Evolutionary conservation across 2,113 vertebrate genomes (phyloP).

Genomic region (Eretmochelys imbricata): DNA sequence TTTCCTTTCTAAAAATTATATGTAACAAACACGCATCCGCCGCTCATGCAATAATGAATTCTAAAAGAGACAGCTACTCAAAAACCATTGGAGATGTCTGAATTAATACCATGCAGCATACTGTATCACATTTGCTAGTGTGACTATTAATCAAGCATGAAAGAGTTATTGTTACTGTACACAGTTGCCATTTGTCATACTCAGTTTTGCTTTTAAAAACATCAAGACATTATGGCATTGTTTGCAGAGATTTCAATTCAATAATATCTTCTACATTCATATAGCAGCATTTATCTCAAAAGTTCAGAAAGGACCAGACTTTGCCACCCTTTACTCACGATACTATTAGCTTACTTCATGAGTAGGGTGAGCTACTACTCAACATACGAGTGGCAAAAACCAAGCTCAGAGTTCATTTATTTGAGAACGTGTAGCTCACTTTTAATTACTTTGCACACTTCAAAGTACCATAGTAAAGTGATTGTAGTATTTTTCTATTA

Average conservation of each 20-base stretch:
- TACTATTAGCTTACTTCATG: fast-evolving
- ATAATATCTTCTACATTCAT: fast-evolving
- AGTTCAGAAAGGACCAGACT: fast-evolving
- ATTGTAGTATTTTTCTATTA: fast-evolving
- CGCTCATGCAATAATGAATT: fast-evolving
- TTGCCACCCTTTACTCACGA: fast-evolving
- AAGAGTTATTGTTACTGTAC: fast-evolving
- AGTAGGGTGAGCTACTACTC: fast-evolving
- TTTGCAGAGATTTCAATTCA: background rate
- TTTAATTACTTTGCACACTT: background rate
- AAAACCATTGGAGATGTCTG: background rate
- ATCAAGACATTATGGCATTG: fast-evolving
- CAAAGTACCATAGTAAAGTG: background rate
- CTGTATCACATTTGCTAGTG: background rate
- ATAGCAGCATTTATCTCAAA: background rate
- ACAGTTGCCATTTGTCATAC: fast-evolving
- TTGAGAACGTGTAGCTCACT: fast-evolving
- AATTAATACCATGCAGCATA: fast-evolving
- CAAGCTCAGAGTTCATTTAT: fast-evolving
- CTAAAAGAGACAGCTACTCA: fast-evolving
- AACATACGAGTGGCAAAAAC: background rate
- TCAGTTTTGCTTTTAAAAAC: background rate
- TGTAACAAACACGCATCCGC: background rate
- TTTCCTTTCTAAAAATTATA: constrained; percentile 63
- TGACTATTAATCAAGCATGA: fast-evolving